Conservation (phyloP, 2,113 vertebrate species). For the Mustela nigripes region DNA sequence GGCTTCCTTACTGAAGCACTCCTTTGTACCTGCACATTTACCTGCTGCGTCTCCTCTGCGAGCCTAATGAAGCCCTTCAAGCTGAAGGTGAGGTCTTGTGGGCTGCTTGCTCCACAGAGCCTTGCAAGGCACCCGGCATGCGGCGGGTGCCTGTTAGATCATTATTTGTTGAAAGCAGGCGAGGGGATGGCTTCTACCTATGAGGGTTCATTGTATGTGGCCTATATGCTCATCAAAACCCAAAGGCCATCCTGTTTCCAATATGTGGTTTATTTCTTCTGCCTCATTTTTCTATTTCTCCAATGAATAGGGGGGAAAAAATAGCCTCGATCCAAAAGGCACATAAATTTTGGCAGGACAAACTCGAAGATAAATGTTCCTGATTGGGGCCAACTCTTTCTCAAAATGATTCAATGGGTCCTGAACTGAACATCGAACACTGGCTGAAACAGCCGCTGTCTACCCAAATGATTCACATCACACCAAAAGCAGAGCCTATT, state of each 20-base stretch:
- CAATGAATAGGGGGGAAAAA: background rate
- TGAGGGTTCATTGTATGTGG: background rate
- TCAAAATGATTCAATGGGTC: background rate
- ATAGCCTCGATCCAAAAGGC: background rate
- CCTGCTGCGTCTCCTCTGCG: background rate
- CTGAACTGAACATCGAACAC: background rate
- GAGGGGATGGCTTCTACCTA: too few relatives aligned
- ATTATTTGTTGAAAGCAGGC: rapidly evolving
- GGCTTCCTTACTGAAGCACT: background rate
- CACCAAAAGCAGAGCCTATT: rapidly evolving
- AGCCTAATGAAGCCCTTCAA: background rate
- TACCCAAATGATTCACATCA: background rate
- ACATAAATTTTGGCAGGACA: background rate
- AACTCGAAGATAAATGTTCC: background rate
- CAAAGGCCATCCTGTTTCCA: background rate
- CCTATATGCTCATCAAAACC: background rate
- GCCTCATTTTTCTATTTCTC: background rate
- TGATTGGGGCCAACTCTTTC: background rate
- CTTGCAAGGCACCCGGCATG: rapidly evolving
- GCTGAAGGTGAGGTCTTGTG: background rate
- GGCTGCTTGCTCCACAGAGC: rapidly evolving
- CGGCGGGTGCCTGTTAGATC: rapidly evolving
- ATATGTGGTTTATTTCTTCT: background rate
- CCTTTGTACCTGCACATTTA: background rate
- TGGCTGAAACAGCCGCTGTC: background rate